These are phyloP conservation scores for Parapristionchus giblindavisi DNA, from an alignment of 2,888 invertebrate species.

Conservation along the genomic window DNA sequence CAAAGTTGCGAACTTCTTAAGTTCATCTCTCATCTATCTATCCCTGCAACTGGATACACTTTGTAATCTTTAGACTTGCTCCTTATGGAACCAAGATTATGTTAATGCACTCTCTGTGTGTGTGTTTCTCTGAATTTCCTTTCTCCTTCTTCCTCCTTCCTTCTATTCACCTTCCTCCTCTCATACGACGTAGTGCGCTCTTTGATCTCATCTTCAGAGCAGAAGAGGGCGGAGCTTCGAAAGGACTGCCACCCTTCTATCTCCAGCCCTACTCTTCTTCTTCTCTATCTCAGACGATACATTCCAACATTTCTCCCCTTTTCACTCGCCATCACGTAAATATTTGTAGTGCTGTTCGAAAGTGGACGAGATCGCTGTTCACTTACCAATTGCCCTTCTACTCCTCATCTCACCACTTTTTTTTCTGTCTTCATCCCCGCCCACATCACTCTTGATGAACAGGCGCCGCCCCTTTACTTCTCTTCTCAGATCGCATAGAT, in stretches of 20 bases:
- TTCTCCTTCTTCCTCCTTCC: background rate
- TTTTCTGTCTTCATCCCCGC: background rate
- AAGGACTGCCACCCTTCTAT: background rate
- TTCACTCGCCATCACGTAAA: conserved; percentile 7
- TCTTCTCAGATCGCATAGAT: background rate
- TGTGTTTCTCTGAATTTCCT: background rate
- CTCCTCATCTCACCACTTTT: background rate
- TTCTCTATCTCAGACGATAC: background rate
- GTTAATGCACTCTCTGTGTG: too few relatives aligned
- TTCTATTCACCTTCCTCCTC: background rate
- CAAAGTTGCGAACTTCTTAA: too few relatives aligned
- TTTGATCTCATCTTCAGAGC: conserved; percentile 32
- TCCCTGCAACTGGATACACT: too few relatives aligned
- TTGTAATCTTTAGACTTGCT: too few relatives aligned
- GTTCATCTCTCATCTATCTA: too few relatives aligned
- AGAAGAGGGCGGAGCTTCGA: conserved; percentile 25
- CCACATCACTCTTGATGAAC: conserved; percentile 28
- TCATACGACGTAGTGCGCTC: conserved; percentile 7
- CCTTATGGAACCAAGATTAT: too few relatives aligned
- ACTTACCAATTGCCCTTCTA: conserved; percentile 6
- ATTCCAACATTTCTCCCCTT: background rate
- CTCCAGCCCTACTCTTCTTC: background rate
- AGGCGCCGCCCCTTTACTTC: background rate
- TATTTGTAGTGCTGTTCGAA: conserved; percentile 30
- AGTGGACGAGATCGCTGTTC: conserved; percentile 2